These are phyloP conservation scores for Gambusia yucatana DNA, from an alignment of 2,797 vertebrate species.

Conservation along the genomic window DNA sequence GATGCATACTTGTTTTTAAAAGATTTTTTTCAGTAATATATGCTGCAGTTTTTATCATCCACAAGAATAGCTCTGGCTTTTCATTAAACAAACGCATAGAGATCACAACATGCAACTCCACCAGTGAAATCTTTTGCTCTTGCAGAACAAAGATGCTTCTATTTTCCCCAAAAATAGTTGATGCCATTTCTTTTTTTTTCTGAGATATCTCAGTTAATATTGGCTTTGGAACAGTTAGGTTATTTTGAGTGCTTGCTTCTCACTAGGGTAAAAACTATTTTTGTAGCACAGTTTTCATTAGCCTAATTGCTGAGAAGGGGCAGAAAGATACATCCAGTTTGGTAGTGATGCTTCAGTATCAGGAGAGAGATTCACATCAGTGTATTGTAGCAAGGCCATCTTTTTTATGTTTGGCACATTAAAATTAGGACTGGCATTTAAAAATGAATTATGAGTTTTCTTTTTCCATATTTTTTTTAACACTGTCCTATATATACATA, in stretches of 20 bases:
- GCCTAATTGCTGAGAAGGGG: constrained; percentile 7
- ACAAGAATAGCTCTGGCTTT: not conserved
- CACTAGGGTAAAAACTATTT: constrained; percentile 16
- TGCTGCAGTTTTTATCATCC: not conserved
- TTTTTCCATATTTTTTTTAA: not conserved
- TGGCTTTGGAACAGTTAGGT: constrained; percentile 19
- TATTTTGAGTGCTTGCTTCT: constrained; percentile 38
- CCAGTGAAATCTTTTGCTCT: constrained; percentile 7
- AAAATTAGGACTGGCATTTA: not conserved
- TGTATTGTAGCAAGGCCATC: not conserved
- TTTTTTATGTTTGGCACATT: not conserved
- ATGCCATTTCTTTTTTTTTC: constrained; percentile 21
- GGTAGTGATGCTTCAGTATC: not conserved
- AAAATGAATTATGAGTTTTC: not conserved
- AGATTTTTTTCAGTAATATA: not conserved
- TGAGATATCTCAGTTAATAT: constrained; percentile 37
- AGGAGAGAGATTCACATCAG: not conserved
- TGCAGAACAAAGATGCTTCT: constrained; percentile 10
- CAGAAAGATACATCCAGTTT: constrained; percentile 5
- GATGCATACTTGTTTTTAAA: not conserved
- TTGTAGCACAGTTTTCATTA: constrained; percentile 18
- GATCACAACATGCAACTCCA: constrained; percentile 17
- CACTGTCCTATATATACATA: not conserved
- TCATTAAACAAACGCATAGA: not conserved
- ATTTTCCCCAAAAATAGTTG: constrained; percentile 3